Percentiles rank a stretch among this genome's conserved stretches.
These are phyloP conservation scores for Salminus brasiliensis DNA, from an alignment of 2,113 vertebrate genomes.

Conservation along the genomic window DNA sequence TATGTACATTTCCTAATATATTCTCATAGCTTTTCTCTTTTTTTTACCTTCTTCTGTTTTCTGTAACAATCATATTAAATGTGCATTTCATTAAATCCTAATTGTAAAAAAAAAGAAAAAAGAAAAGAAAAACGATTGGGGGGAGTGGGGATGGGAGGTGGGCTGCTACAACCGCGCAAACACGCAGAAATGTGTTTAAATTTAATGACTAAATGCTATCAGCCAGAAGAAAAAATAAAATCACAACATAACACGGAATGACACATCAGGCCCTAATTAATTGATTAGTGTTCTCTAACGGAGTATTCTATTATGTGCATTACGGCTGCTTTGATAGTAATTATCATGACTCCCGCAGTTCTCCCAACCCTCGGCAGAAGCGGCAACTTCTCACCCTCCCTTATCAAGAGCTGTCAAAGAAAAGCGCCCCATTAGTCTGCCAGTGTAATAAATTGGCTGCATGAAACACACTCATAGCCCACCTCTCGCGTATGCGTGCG, in stretches of 20 bases:
- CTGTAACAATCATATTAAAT: constrained; percentile 65
- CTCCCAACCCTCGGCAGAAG: constrained; percentile 43
- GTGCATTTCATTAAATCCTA: constrained; percentile 69
- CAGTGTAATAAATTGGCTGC: constrained; percentile 55
- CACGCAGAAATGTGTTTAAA: constrained; percentile 43
- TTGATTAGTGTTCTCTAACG: constrained; percentile 58
- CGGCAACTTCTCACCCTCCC: constrained; percentile 44
- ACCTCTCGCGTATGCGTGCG: constrained; percentile 25
- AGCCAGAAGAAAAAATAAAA: constrained; percentile 34
- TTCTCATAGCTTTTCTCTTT: constrained; percentile 57
- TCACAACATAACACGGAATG: constrained; percentile 48
- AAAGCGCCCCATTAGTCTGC: constrained; percentile 58
- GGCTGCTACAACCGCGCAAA: constrained; percentile 38
- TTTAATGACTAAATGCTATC: constrained; percentile 50
- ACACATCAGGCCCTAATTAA: constrained; percentile 56
- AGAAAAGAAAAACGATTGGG: neutral
- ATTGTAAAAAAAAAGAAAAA: constrained; percentile 53
- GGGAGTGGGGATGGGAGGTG: constrained; percentile 4
- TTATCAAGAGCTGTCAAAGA: constrained; percentile 57
- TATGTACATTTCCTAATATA: constrained; percentile 69
- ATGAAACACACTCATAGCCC: constrained; percentile 52
- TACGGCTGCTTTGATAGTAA: constrained; percentile 56
- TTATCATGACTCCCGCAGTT: constrained; percentile 56
- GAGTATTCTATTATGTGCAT: constrained; percentile 48
- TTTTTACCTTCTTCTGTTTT: constrained; percentile 55